Evolutionary conservation across 2,113 vertebrate genomes (phyloP).

Genomic region (Pyxicephalus adspersus): DNA sequence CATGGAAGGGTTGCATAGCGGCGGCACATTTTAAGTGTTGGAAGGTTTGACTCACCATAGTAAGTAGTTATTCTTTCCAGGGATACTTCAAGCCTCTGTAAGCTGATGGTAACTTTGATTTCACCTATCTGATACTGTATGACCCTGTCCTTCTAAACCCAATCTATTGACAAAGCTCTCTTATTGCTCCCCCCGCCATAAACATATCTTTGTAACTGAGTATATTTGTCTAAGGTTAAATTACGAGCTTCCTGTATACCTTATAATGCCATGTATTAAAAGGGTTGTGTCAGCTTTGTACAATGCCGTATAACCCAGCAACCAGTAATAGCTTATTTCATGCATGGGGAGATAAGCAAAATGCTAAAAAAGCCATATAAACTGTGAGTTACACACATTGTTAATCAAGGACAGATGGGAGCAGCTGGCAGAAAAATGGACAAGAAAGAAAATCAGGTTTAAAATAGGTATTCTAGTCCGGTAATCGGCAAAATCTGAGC

Average conservation of each 20-base stretch:
- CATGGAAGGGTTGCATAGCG: no score
- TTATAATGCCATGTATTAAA: slow-evolving; percentile 4
- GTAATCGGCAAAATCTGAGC: not conserved
- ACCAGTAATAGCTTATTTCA: slow-evolving; percentile 11
- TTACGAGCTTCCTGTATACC: not conserved
- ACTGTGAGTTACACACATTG: not conserved
- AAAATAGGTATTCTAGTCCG: slow-evolving; percentile 1
- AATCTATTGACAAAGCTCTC: no score
- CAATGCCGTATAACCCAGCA: slow-evolving; percentile 12
- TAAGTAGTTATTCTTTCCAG: no score
- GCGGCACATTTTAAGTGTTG: no score
- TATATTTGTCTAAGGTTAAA: not conserved
- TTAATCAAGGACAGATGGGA: not conserved
- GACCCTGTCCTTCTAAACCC: no score
- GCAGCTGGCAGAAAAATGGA: not conserved
- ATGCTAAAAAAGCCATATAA: not conserved
- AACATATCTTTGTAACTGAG: not conserved
- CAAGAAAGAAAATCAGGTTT: not conserved
- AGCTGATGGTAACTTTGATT: no score
- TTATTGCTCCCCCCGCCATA: not conserved
- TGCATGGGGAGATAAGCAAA: slow-evolving; percentile 13
- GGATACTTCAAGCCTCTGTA: no score
- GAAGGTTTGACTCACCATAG: no score
- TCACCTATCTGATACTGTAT: no score
- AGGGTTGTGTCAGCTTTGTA: not conserved